Percentiles rank a stretch among this genome's conserved stretches.
Evolutionary conservation across 2,113 vertebrate genomes (phyloP).

Genomic region (Crotalus tigris): DNA sequence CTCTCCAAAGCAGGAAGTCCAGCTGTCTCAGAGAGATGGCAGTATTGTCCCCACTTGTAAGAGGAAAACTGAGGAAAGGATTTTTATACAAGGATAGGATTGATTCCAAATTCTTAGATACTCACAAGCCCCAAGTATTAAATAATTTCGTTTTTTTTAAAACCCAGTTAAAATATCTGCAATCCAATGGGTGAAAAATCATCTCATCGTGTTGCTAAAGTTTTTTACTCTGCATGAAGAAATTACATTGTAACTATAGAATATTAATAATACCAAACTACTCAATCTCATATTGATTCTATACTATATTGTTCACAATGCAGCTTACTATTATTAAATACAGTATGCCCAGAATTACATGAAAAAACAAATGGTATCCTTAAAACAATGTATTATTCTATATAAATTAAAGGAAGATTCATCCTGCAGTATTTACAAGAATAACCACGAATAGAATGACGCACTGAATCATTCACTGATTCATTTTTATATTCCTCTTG

Average conservation of each 20-base stretch:
- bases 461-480: background rate
- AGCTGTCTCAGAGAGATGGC: background rate
- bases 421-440: background rate
- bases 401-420: background rate
- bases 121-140: background rate
- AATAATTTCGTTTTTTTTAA: background rate
- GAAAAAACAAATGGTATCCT: background rate
- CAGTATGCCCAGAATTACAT: background rate
- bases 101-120: background rate
- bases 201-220: background rate
- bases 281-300: background rate
- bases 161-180: background rate
- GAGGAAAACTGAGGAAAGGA: background rate
- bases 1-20: background rate
- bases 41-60: conserved; percentile 6
- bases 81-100: background rate
- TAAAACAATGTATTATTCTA: background rate
- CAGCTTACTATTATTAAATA: background rate
- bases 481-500: background rate
- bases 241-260: background rate
- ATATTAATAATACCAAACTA: background rate
- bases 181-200: background rate
- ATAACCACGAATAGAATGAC: background rate
- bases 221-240: background rate
- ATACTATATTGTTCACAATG: background rate